Percentiles rank a stretch among this genome's conserved stretches.
Evolutionary conservation across 2,888 invertebrate species (phyloP).

Genomic region (Phortica magna): DNA sequence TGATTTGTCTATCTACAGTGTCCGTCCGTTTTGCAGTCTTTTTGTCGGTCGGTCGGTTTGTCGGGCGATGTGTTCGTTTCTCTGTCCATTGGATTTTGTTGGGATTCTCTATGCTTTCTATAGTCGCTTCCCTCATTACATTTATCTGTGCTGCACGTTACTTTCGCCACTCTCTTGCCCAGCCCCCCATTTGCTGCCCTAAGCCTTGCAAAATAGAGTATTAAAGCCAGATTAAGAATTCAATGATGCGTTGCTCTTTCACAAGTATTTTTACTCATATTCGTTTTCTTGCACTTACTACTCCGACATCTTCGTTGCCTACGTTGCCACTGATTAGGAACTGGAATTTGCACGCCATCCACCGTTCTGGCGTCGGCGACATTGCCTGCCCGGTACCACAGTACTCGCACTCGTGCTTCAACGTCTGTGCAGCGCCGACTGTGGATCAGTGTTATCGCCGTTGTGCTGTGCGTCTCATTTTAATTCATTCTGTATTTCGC

Average conservation of each 20-base stretch:
- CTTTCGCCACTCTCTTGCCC: not conserved
- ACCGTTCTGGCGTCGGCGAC: slow-evolving; percentile 32
- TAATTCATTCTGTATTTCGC: slow-evolving; percentile 39
- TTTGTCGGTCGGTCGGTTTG: slow-evolving; percentile 33
- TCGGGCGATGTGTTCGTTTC: not conserved
- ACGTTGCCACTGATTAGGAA: slow-evolving; percentile 57
- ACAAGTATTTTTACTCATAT: slow-evolving; percentile 28
- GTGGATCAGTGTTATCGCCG: slow-evolving; percentile 1
- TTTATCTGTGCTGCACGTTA: not conserved
- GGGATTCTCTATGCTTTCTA: slow-evolving; percentile 60
- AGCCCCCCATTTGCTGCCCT: not conserved
- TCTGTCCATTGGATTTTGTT: slow-evolving; percentile 59
- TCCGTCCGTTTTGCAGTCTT: not conserved
- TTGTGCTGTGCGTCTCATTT: slow-evolving; percentile 23
- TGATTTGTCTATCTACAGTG: not conserved
- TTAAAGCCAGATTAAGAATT: slow-evolving; percentile 73
- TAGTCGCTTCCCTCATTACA: not conserved
- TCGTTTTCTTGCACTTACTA: not conserved
- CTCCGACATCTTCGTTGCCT: slow-evolving; percentile 20
- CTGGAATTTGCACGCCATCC: slow-evolving; percentile 65
- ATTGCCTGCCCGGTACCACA: no score
- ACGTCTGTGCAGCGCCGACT: not conserved
- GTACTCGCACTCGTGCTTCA: not conserved
- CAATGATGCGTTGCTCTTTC: slow-evolving; percentile 59
- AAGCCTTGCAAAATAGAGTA: slow-evolving; percentile 44